Base-by-base conservation (phyloP, 2,888 invertebrate species). In the Eupithecia abbreviata region DNA sequence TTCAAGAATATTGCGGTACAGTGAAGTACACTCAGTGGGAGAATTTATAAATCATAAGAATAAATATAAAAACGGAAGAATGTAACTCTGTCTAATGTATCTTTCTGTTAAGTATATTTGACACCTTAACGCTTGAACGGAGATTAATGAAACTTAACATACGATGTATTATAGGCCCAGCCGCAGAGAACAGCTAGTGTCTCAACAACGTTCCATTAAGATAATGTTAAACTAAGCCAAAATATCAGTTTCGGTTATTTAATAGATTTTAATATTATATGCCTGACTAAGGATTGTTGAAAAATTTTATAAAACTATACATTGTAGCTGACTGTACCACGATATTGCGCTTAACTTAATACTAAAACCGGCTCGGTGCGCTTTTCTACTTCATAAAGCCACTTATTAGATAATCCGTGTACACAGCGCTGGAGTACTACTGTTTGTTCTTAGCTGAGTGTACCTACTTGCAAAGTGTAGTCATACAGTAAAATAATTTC, bases 311-410 rank as follows among this genome's bases (percentile, higher is more conserved):
- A 41, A n/a, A 65, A 0, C 5, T 65, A 6, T 42, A 15, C 15
- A 15, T 30, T 30, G 30, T 6, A 41, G 41, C 6, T 12, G 69
- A 75, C 71, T 73, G 77, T 77, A 77, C 74, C 15, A 42, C 10
- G 55, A 71, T 73, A 75, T 65, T 74, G 55, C 65, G 47, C 75
- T 74, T 78, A 69, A 71, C 51, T 78, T 71, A 67, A 58, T 65
- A 47, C 45, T 71, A 12, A 42, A 72, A 55, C 69, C 43, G 42
- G 66, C 55, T 72, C 51, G 65, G 68, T 71, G 77, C 70, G 71
- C 68, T 65, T 82, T 83, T 81, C 81, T 83, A 82, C 85, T 85
- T 85, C 81, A 84, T 86, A 84, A 85, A 84, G 80, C 81, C 84
- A 84, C 84, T 85, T 85, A 84, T 49, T 72, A 75, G 79, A 83